Evolutionary conservation across 2,113 vertebrate species (phyloP).

Genomic region (Sander lucioperca): DNA sequence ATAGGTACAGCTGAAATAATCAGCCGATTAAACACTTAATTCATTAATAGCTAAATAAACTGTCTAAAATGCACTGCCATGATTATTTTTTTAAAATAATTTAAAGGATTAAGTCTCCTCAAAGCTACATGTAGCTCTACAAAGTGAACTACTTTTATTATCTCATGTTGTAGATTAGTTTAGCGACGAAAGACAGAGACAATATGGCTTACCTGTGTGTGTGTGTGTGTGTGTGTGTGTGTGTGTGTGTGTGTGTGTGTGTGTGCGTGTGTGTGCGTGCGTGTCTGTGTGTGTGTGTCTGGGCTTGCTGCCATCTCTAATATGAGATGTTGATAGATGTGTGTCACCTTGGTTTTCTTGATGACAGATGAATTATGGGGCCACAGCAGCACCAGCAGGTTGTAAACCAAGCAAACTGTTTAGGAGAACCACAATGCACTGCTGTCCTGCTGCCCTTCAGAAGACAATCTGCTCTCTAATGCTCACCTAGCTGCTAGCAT

Average conservation of each 20-base stretch:
- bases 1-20: no score
- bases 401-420: constrained; percentile 13
- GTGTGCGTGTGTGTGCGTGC: background rate
- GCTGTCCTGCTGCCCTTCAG: background rate
- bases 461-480: background rate
- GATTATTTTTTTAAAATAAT: no score
- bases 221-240: background rate
- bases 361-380: constrained; percentile 44
- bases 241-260: no score
- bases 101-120: no score
- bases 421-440: background rate
- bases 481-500: no score
- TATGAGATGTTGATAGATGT: constrained; percentile 43
- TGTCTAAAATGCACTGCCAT: no score
- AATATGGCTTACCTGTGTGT: constrained; percentile 3
- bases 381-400: constrained; percentile 16
- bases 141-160: background rate
- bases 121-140: background rate
- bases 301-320: constrained; percentile 15
- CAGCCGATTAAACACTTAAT: no score
- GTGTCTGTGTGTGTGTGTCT: background rate
- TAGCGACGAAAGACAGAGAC: background rate
- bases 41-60: no score
- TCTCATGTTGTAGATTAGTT: background rate
- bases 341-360: constrained; percentile 59